These are phyloP conservation scores for Gymnosoma rotundatum DNA, from an alignment of 2,888 invertebrate genomes.

Conservation along the genomic window DNA sequence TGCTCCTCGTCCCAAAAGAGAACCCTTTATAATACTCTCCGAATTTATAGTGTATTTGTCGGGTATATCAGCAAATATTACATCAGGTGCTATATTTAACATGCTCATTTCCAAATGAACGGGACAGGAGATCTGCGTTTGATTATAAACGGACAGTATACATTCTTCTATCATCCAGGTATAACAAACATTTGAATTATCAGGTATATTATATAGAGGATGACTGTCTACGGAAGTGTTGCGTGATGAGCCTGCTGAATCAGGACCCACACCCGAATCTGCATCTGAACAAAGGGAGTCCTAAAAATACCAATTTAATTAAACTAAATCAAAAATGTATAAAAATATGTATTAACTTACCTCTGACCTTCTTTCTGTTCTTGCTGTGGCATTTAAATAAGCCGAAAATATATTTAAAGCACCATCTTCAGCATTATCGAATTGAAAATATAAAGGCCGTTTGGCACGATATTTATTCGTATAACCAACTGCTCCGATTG, in stretches of 20 bases:
- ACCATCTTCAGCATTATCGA: constrained; percentile 76
- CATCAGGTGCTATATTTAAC: constrained; percentile 94
- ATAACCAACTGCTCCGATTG: constrained; percentile 69
- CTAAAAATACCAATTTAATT: constrained; percentile 63
- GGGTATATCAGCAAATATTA: constrained; percentile 94
- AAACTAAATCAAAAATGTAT: background rate
- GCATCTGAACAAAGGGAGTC: constrained; percentile 92
- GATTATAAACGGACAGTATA: constrained; percentile 92
- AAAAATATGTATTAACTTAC: constrained; percentile 48
- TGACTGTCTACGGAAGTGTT: constrained; percentile 92
- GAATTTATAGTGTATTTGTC: constrained; percentile 91
- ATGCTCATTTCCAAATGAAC: constrained; percentile 89
- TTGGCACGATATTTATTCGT: constrained; percentile 74
- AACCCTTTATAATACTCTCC: constrained; percentile 90
- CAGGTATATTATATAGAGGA: constrained; percentile 82
- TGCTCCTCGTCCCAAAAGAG: constrained; percentile 95
- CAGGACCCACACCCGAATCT: constrained; percentile 94
- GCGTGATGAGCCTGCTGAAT: constrained; percentile 90
- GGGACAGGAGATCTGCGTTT: constrained; percentile 88
- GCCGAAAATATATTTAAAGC: constrained; percentile 78
- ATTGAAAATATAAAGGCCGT: constrained; percentile 73
- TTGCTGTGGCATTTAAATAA: constrained; percentile 77
- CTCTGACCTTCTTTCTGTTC: constrained; percentile 77
- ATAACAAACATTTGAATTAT: constrained; percentile 83
- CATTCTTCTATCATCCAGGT: constrained; percentile 98